Conservation (phyloP, 2,888 invertebrate genomes). For the Loripinus fragilis region DNA sequence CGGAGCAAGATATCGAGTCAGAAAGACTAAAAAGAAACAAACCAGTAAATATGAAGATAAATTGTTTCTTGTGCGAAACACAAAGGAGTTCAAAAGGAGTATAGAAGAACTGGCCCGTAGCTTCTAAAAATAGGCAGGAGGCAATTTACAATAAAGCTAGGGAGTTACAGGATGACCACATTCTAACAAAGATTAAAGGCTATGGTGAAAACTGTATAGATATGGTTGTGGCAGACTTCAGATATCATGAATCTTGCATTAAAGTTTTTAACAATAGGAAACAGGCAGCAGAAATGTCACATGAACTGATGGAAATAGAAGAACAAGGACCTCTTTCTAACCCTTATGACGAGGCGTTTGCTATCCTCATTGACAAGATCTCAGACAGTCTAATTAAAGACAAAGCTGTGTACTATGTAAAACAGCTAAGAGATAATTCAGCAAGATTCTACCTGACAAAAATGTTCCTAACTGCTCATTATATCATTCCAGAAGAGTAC, state of each 20-base stretch:
- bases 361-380: background rate
- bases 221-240: background rate
- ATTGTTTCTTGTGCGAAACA: too few relatives aligned
- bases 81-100: too few relatives aligned
- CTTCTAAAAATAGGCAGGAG: too few relatives aligned
- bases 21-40: too few relatives aligned
- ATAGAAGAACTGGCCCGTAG: too few relatives aligned
- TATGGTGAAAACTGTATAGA: background rate
- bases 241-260: background rate
- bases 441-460: background rate
- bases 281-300: too few relatives aligned
- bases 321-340: background rate
- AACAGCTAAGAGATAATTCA: background rate
- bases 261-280: background rate
- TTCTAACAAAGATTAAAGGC: background rate
- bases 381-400: background rate
- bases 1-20: too few relatives aligned
- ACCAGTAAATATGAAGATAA: too few relatives aligned
- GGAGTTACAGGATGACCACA: too few relatives aligned
- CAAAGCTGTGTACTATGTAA: background rate
- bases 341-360: background rate
- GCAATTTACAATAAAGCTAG: background rate
- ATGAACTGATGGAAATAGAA: too few relatives aligned
- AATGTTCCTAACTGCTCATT: background rate
- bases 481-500: background rate